Base-by-base conservation (phyloP, 1,140 invertebrate species). In the Ceratosolen solmsi region DNA sequence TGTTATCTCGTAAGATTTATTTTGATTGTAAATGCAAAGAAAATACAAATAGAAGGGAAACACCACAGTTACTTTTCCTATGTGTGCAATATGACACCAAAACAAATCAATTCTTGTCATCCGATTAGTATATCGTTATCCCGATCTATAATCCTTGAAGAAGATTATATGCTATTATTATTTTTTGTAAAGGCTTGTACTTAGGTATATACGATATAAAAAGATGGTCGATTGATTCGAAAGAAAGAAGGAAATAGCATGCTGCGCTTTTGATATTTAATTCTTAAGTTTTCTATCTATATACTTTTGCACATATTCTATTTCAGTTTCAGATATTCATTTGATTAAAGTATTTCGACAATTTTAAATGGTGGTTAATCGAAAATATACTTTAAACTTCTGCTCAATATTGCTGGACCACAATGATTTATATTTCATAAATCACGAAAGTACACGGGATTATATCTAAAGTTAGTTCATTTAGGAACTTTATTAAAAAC, bases 161-260 rank as follows among this genome's bases (percentile, higher is more conserved):
- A 49, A 49, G 41, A 80, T 65, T 65, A 4, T 65, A 74, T 51
- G 41, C 80, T 80, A 83, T 85, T 79, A 82, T 83, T 82, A 80
- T 74, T 72, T 72, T 51, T 49, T 46, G n/a, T 46, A 49, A 51
- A 46, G 46, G 2, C 41, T 72, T 51, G 25, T 7, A 30, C 70
- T 8, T 72, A 7, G 22, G 70, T 8, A 51, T 41, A 49, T n/a
- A 38, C 41, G n/a, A 27, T 49, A 72, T 72, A 51, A 72, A 72
- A 72, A 72, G 22, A 27, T 51, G 13, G 9, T 41, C 22, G 41
- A 72, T 72, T 8, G 70, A 72, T 27, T 46, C 1, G 1, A 30
- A 9, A 11, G 20, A 72, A 49, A 5, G 2, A 72, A 30, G 22
- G 3, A 51, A 49, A 30, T 72, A 4, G 1, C 25, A 30, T 30